Base-by-base conservation (phyloP, 2,113 vertebrate species). In the Ciconia boyciana region DNA sequence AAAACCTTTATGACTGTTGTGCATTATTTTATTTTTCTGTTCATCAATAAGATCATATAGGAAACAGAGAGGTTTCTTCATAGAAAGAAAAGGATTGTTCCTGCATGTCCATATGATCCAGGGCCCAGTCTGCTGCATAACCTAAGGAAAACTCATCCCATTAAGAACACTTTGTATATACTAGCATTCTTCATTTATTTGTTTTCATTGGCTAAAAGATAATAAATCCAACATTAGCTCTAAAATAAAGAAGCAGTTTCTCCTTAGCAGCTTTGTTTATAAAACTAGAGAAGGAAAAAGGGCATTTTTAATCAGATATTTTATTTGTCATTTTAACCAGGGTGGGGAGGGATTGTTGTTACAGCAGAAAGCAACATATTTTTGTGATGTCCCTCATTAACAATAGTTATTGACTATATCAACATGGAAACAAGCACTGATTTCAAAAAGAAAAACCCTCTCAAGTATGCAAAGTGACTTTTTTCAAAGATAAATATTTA, bases 151-250 rank as follows among this genome's bases (percentile, higher is more conserved):
- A 93, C 31, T 44, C 51, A 31, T 61, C 80, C 86, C 82, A 46
- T 90, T 89, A 89, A 92, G 94, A 89, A 93, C 22, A 87, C 52
- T 98, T 97, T 96, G 96, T 96, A 62, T 97, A 86, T 94, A 90
- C 69, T 77, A 92, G 80, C 64, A 46, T 80, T 90, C 77, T 85
- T 84, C 58, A 58, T 57, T 78, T 93, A 54, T 95, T 98, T 97
- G 86, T 98, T 98, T 97, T 97, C 82, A 43, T 97, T 98, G 97
- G 97, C 94, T 62, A 3, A 48, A 75, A 90, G n/a, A 52, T 54
- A 84, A 86, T 71, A 20, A 60, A 94, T 76, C 57, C 86, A 69
- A 57, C 94, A 77, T 39, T 77, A 94, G 74, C 28, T 72, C 71
- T 71, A 34, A 77, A 90, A 39, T 22, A 81, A 95, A 96, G 97